Base-by-base conservation (phyloP, 2,888 invertebrate genomes). In the Leptura quadrifasciata region DNA sequence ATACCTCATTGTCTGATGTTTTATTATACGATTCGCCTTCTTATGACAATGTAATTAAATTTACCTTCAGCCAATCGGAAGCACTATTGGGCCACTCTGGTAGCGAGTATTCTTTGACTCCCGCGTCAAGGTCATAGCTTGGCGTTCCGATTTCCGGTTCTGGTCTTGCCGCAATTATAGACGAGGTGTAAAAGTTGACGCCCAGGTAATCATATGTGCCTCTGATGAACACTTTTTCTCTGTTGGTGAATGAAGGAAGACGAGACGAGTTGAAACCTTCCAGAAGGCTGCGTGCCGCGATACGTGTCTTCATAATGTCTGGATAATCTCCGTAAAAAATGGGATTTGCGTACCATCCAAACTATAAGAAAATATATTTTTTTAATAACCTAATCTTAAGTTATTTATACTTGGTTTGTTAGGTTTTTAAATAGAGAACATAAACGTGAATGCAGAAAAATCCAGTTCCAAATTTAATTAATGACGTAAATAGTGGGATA, bases 171-270 rank as follows among this genome's bases (percentile, higher is more conserved):
- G 12, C 18, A 91, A 88, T 90, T 82, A 93, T 80, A 79, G 89
- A 88, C 0, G 93, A 91, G 0, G 94, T 93, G 85, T 96, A 96
- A 75, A 93, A 92, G 86, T 96, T 96, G 17, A 96, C 86, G 0
- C 94, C 95, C 68, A 96, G 90, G 87, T 94, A 95, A 85, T 96
- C 95, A 0, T 91, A 90, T 0, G 94, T 58, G 20, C 69, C 69
- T 8, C 18, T 12, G 21, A 70, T 20, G 47, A 39, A 70, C 12
- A 17, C 21, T 9, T 94, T 89, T 89, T 95, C 94, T 21, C 92
- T 90, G 0, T 84, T 54, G 0, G 92, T 93, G 84, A 94, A 93
- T 74, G 84, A 84, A 0, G 94, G 94, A 2, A 95, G 89, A 10
- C 94, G 91, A 0, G 94, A 93, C 18, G 90, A 88, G 0, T 88